Evolutionary conservation across 2,113 vertebrate species (phyloP), one percentile per base, ranked within the genome.

Genomic region (Nerophis ophidion): DNA sequence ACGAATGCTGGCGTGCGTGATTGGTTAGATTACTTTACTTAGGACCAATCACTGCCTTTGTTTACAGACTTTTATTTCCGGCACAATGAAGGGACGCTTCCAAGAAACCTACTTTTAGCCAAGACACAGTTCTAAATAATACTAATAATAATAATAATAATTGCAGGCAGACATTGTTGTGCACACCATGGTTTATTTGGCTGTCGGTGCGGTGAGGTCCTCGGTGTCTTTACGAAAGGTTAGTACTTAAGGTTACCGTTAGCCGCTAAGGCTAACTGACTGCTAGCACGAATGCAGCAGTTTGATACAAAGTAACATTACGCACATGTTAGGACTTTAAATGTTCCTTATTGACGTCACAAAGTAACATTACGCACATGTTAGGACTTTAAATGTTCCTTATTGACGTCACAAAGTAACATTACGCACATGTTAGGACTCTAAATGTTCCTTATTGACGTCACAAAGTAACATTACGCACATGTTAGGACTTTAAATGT

Each of bases 161-260:
- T 35, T 45, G 5, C 66, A 56, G 49, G 0, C 0, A 0, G 5
- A 14, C 17, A 5, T 13, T 8, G 0, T 0, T 3, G 4, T 1
- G 8, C 11, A 14, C 2, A 44, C 1, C 46, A 86, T 87, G 85
- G 12, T 75, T 55, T 50, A 69, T 63, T 36, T 68, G 38, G 35
- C 67, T 4, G 33, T 48, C 0, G 71, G 63, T 9, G 40, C 17
- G 47, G 50, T 16, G 42, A 80, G 60, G 60, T 51, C 74, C 54
- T 57, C 76, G 15, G 0, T 10, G 38, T 76, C 67, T 36, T 61
- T 86, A 46, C 64, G 33, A 2, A 85, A 88, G 88, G 88, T 89
- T 1, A 46, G 79, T 70, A 5, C 65, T 57, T 60, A 40, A 72
- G 66, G 59, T 55, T 16, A 55, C 34, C 35, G 4, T 5, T 16